Evolutionary conservation across 2,888 invertebrate genomes (phyloP).

Genomic region (Acanthosepion esculentum): DNA sequence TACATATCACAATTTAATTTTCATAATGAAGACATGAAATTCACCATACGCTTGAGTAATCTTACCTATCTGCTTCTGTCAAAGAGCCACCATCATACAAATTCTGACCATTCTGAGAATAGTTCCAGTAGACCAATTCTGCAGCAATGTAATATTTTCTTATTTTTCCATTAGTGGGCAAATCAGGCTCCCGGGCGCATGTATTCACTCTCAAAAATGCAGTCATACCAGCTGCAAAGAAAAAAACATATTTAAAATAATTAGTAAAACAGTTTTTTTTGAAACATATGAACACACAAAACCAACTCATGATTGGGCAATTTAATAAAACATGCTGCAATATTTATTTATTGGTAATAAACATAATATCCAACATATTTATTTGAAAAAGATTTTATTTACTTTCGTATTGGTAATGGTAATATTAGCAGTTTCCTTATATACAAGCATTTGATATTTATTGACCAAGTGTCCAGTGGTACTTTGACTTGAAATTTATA

Average conservation of each 20-base stretch:
- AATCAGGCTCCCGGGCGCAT: neutral
- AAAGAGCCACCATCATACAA: slow-evolving; percentile 50
- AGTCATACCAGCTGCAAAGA: slow-evolving; percentile 51
- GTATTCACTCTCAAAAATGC: slow-evolving; percentile 48
- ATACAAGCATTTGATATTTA: no score
- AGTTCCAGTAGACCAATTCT: slow-evolving; percentile 60
- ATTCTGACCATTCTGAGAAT: slow-evolving; percentile 51
- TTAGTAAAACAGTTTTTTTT: neutral
- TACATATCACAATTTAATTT: no score
- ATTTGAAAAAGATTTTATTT: no score
- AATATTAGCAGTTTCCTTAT: no score
- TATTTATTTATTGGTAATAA: no score
- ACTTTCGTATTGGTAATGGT: no score
- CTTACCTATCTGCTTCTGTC: slow-evolving; percentile 42
- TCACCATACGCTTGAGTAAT: neutral
- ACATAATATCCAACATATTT: no score
- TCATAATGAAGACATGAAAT: no score
- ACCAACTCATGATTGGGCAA: no score
- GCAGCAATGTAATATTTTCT: slow-evolving; percentile 59
- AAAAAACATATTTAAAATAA: neutral
- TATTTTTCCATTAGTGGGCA: slow-evolving; percentile 1
- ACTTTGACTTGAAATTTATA: no score
- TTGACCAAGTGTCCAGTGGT: no score
- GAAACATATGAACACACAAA: neutral
- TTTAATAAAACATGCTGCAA: no score